Base-by-base conservation (phyloP, 2,797 vertebrate genomes). In the Oreonectes daqikongensis region DNA sequence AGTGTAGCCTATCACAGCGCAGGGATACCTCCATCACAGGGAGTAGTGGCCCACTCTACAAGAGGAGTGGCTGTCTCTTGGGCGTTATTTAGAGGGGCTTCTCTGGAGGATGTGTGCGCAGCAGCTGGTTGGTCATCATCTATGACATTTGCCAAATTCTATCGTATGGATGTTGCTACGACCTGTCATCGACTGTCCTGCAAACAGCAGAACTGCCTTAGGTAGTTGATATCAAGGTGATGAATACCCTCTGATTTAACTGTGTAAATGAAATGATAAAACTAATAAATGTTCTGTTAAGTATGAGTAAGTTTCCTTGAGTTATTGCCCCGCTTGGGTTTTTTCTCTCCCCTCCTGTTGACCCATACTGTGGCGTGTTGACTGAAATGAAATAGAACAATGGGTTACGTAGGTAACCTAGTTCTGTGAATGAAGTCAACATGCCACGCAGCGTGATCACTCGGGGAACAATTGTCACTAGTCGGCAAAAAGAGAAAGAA, bases 391-490 rank as follows among this genome's bases (percentile, higher is more conserved):
- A 50, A 68, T 20, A 50, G 4, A 68, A 48, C 15, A 0, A 32
- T 3, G 7, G 67, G 48, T 53, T 69, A 69, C 18, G 2, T 2
- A 10, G 46, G 11, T 52, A 22, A 69, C 66, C 28, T 22, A n/a
- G 28, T 52, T 69, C 46, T 52, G 12, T 53, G 28, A 69, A 53
- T 69, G 28, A 69, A 38, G 28, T 69, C 28, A 69, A 52, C 66
- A 52, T 10, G 10, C 28, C 67, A 69, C 26, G 12, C 3, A 0
- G 26, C 2, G 42, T 68, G 24, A 44, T 50, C 26, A 68, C 11
- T 32, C 11, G 0, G 17, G n/a, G 28, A 48, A 5, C 6, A 7
- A 22, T 46, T 46, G 24, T 7, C 17, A 18, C 46, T 18, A 32
- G 66, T 69, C 11, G 1, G 48, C 42, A 22, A 69, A 68, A 69